These are phyloP conservation scores for Columba janthina DNA, from an alignment of 2,113 vertebrate genomes.

Conservation along the genomic window DNA sequence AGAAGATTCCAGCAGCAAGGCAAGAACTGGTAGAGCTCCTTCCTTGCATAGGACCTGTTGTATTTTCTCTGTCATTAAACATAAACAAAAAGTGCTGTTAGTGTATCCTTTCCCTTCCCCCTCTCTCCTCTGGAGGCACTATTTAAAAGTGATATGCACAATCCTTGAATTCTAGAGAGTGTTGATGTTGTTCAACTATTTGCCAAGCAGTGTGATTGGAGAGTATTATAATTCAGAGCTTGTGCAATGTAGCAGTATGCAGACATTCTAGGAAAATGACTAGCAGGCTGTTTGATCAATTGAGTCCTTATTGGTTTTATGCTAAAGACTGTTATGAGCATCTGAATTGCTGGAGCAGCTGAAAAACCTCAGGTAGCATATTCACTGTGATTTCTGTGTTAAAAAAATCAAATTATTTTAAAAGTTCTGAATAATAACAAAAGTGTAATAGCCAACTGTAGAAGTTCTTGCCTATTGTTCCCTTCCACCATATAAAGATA, in stretches of 20 bases:
- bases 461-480: background rate
- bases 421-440: background rate
- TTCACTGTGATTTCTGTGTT: background rate
- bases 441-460: background rate
- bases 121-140: background rate
- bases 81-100: background rate
- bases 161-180: background rate
- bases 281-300: background rate
- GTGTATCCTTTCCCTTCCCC: background rate
- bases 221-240: background rate
- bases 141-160: background rate
- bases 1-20: conserved; percentile 78
- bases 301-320: background rate
- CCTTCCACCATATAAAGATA: background rate
- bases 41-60: conserved; percentile 73
- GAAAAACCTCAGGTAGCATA: background rate
- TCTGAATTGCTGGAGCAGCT: background rate
- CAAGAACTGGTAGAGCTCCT: conserved; percentile 78
- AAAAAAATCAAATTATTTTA: background rate
- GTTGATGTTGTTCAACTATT: background rate
- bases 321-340: background rate
- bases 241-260: background rate
- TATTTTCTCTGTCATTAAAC: conserved; percentile 69
- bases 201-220: background rate
- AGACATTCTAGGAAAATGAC: background rate